These are phyloP conservation scores for Platyrinchus mystaceus DNA, from an alignment of 2,797 vertebrate genomes.

Conservation along the genomic window DNA sequence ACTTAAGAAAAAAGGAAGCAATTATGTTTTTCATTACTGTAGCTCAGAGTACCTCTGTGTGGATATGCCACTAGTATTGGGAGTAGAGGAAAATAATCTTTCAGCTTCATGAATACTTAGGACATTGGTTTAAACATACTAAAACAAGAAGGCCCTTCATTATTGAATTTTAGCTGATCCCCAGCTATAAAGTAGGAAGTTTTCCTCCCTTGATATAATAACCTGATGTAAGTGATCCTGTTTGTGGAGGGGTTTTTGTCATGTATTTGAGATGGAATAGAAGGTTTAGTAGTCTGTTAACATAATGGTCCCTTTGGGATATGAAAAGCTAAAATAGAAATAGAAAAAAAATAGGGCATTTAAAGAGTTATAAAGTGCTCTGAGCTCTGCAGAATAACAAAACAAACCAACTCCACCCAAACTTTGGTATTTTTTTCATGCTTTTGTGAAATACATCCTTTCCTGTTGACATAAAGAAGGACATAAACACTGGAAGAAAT, in stretches of 20 bases:
- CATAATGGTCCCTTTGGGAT: background rate
- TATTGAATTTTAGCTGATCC: background rate
- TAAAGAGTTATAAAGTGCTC: background rate
- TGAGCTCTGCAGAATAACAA: background rate
- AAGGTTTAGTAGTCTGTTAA: background rate
- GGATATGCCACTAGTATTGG: background rate
- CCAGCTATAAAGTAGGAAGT: background rate
- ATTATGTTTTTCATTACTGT: background rate
- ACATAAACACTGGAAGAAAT: background rate
- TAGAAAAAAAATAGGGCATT: background rate
- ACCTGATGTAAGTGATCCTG: background rate
- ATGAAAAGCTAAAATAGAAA: background rate
- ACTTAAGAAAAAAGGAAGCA: background rate
- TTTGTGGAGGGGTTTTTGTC: background rate
- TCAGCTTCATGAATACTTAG: background rate
- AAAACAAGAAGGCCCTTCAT: background rate
- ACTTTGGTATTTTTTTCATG: background rate
- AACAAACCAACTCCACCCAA: background rate
- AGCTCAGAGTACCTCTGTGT: background rate
- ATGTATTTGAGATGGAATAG: background rate
- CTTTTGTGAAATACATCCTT: background rate
- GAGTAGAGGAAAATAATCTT: background rate
- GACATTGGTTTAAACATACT: background rate
- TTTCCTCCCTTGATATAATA: background rate
- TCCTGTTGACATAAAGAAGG: background rate